A percentile compares a stretch with the other conserved stretches of the same genome.
Conservation (phyloP, 2,113 vertebrate genomes). For the Pelmatolapia mariae region DNA sequence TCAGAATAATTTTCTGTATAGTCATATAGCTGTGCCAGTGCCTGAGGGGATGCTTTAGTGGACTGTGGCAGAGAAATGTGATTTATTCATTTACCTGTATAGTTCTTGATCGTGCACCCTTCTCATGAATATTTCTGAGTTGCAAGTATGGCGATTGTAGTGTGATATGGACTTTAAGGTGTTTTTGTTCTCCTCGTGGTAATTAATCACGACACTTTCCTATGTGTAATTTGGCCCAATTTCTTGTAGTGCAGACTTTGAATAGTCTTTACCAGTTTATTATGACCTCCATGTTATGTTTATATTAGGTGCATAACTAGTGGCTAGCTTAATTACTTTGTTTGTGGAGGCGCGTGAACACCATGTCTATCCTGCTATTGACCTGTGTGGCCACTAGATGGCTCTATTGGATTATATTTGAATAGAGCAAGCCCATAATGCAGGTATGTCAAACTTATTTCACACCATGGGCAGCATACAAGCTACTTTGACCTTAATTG, state of each 20-base stretch:
- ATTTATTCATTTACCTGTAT: not conserved
- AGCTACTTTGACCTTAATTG: not conserved
- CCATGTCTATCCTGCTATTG: not conserved
- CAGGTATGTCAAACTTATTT: not conserved
- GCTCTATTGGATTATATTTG: not conserved
- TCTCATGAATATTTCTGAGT: not conserved
- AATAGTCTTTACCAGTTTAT: not conserved
- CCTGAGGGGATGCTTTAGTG: not conserved
- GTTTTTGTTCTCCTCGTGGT: not conserved
- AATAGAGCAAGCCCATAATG: not conserved
- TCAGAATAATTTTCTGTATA: not conserved
- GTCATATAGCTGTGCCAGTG: not conserved
- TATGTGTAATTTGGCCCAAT: not conserved
- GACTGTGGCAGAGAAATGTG: not conserved
- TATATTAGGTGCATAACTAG: not conserved
- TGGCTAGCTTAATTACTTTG: not conserved
- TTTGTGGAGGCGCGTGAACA: not conserved
- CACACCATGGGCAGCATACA: not conserved
- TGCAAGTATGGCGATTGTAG: not conserved
- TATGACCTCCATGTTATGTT: not conserved
- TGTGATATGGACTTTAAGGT: not conserved
- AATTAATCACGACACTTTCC: not conserved
- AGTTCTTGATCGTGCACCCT: not conserved
- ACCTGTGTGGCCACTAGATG: not conserved
- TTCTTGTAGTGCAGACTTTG: accelerated